These are phyloP conservation scores for Muscidifurax raptorellus DNA, from an alignment of 1,140 invertebrate genomes.

Conservation along the genomic window DNA sequence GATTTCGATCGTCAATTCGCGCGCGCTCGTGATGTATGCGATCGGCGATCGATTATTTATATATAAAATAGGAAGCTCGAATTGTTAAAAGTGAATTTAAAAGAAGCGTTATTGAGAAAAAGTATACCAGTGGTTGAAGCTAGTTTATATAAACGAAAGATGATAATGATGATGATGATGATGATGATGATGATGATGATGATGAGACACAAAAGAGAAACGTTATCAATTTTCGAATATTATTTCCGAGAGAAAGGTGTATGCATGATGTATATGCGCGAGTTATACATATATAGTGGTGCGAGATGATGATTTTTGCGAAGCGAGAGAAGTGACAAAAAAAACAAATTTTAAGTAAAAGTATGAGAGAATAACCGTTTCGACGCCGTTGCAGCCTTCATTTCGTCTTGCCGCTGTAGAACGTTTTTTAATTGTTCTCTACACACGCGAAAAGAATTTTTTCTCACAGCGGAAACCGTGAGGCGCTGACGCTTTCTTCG, in stretches of 20 bases:
- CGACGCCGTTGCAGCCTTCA: constrained; percentile 55
- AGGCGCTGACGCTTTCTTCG: constrained; percentile 39
- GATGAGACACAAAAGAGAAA: constrained; percentile 13
- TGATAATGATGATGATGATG: not conserved
- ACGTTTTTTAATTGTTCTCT: constrained; percentile 48
- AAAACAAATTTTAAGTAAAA: not conserved
- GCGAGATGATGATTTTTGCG: no score
- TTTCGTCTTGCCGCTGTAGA: constrained; percentile 72
- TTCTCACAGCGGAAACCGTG: constrained; percentile 23
- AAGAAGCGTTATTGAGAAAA: constrained; percentile 46
- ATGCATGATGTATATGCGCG: constrained; percentile 18
- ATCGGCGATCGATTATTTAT: constrained; percentile 51
- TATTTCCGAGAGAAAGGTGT: constrained; percentile 39
- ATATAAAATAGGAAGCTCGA: constrained; percentile 19
- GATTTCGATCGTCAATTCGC: constrained; percentile 37
- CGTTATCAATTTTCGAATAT: constrained; percentile 46
- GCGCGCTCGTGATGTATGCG: constrained; percentile 26
- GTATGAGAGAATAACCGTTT: constrained; percentile 26
- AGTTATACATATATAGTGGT: not conserved
- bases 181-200: not conserved
- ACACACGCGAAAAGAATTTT: constrained; percentile 48
- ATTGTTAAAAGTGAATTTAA: constrained; percentile 47
- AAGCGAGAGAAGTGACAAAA: not conserved
- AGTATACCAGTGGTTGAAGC: constrained; percentile 62
- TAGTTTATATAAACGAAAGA: constrained; percentile 55